A percentile compares a stretch with the other conserved stretches of the same genome.
Conservation (phyloP, 2,113 vertebrate genomes). For the Lepus americanus region DNA sequence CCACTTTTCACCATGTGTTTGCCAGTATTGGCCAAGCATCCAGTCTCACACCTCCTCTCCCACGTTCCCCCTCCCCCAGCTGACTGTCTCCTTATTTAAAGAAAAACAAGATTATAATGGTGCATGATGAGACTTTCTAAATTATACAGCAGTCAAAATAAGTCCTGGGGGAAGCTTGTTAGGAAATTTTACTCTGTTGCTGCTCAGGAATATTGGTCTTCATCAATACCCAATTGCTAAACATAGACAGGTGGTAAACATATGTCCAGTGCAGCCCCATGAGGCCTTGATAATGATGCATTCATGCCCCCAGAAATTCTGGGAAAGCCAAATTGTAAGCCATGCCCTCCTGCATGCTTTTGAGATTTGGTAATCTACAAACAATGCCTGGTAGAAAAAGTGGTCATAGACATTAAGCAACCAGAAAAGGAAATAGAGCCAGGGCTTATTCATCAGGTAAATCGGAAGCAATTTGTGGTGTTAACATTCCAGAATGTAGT, state of each 20-base stretch:
- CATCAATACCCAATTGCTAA: neutral
- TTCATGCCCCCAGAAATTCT: neutral
- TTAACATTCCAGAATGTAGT: neutral
- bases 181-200: neutral
- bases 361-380: neutral
- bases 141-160: constrained; percentile 58
- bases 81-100: constrained; percentile 77
- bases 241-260: neutral
- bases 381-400: neutral
- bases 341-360: neutral
- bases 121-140: constrained; percentile 54
- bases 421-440: neutral
- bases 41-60: constrained; percentile 80
- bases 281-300: neutral
- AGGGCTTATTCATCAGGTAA: neutral
- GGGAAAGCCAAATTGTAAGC: neutral
- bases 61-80: constrained; percentile 16
- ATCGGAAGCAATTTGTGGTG: neutral
- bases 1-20: constrained; percentile 70
- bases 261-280: neutral
- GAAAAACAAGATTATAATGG: constrained; percentile 72
- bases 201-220: neutral
- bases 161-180: constrained; percentile 10
- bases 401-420: neutral
- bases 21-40: constrained; percentile 72